Conservation (phyloP, 2,113 vertebrate genomes). For the Catharus fuscescens region DNA sequence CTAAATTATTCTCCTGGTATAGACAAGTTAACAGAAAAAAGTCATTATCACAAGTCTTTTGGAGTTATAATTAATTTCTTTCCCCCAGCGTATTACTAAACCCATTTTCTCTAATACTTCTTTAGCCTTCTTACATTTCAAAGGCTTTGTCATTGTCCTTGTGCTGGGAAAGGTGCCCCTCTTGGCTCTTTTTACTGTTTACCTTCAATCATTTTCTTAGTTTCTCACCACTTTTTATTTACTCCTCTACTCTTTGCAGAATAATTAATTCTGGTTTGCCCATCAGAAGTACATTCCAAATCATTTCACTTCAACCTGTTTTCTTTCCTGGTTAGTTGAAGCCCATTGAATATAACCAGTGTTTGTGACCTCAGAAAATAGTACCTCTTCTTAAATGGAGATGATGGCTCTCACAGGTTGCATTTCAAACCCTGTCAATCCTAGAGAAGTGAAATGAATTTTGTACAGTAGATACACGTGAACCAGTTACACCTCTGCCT, state of each 20-base stretch:
- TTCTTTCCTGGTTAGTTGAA: neutral
- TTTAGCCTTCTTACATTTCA: conserved; percentile 2
- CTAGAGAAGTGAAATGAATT: neutral
- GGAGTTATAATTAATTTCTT: neutral
- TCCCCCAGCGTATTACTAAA: neutral
- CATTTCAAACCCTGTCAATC: neutral
- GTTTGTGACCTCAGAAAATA: neutral
- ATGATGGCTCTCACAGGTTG: neutral
- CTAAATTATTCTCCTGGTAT: neutral
- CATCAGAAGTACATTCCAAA: neutral
- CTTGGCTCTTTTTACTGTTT: neutral
- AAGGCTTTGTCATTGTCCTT: neutral
- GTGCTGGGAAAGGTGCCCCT: neutral
- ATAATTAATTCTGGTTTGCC: neutral
- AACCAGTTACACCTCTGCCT: neutral
- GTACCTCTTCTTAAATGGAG: neutral
- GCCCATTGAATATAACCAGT: neutral
- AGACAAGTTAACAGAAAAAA: neutral
- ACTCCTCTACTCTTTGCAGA: neutral
- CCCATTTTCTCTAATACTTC: neutral
- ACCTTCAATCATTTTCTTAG: neutral
- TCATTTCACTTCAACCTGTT: neutral
- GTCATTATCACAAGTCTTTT: neutral
- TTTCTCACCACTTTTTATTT: neutral
- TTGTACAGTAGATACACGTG: neutral